A percentile compares a stretch with the other conserved stretches of the same genome.
phyloP scores from a whole-genome alignment of 2,113 vertebrate species.

The Hippopotamus amphibius region DNA sequence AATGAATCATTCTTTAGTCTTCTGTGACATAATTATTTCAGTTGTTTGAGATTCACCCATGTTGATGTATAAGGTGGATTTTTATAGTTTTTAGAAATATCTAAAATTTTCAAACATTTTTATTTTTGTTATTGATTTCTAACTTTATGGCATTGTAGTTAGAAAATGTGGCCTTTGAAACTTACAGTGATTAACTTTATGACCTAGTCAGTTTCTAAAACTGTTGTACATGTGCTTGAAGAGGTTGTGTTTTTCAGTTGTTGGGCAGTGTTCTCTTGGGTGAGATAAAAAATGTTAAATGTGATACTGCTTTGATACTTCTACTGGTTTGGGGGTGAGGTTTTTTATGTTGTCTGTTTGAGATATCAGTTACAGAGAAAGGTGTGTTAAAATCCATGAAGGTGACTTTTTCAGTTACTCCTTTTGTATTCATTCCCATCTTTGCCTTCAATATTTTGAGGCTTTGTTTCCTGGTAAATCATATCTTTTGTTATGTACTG shows the following conservation, averaged over 20 bases:
- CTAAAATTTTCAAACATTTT: conserved; percentile 25
- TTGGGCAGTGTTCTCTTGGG: not conserved
- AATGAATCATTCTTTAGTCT: not conserved
- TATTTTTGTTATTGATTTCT: conserved; percentile 50
- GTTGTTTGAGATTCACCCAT: not conserved
- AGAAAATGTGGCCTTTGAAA: conserved; percentile 52
- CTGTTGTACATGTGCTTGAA: not conserved
- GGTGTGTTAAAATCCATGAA: not conserved
- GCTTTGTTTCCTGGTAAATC: not conserved
- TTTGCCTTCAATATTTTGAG: conserved; percentile 35
- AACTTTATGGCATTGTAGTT: not conserved
- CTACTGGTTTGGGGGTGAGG: not conserved
- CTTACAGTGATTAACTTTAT: conserved; percentile 13
- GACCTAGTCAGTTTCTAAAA: conserved; percentile 12
- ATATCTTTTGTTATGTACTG: not conserved
- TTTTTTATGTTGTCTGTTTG: not conserved
- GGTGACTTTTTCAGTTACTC: conserved; percentile 9
- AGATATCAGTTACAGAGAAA: not conserved
- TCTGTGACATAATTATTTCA: conserved; percentile 51
- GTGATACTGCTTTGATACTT: conserved; percentile 13
- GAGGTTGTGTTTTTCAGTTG: not conserved
- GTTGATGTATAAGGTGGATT: not conserved
- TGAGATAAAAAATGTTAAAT: conserved; percentile 10
- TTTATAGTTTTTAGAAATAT: conserved; percentile 32
- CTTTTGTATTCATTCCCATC: not conserved